These are phyloP conservation scores for Parascotia fuliginaria DNA, from an alignment of 2,888 invertebrate species.

Conservation along the genomic window DNA sequence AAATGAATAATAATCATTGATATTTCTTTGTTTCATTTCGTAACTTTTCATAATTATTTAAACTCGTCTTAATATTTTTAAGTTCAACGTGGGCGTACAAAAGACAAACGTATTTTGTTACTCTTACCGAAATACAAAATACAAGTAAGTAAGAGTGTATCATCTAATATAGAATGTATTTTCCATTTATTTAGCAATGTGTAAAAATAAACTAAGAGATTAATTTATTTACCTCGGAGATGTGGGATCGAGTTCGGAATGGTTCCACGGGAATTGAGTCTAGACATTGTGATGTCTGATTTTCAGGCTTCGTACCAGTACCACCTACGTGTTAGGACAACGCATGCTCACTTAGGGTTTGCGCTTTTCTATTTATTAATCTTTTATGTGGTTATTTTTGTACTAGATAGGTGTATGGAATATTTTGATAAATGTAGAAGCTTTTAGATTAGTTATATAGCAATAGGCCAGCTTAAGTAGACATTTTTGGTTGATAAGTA, in stretches of 20 bases:
- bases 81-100: not conserved
- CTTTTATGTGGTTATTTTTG: too few relatives aligned
- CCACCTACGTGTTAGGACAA: slow-evolving; percentile 21
- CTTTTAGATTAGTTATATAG: too few relatives aligned
- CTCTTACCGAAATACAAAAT: too few relatives aligned
- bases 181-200: slow-evolving; percentile 21
- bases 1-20: too few relatives aligned
- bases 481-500: too few relatives aligned
- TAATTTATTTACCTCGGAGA: slow-evolving; percentile 67
- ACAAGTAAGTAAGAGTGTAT: too few relatives aligned
- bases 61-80: too few relatives aligned
- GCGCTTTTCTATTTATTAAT: not conserved
- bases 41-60: too few relatives aligned
- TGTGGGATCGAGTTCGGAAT: slow-evolving; percentile 50
- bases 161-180: not conserved
- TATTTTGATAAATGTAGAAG: too few relatives aligned
- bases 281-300: slow-evolving; percentile 63
- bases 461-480: too few relatives aligned
- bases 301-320: slow-evolving; percentile 41
- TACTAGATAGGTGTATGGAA: too few relatives aligned
- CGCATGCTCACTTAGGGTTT: slow-evolving; percentile 6
- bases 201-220: slow-evolving; percentile 61
- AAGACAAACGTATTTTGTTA: not conserved
- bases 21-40: too few relatives aligned
- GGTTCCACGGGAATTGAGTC: slow-evolving; percentile 61